These are phyloP conservation scores for Globodera rostochiensis DNA, from an alignment of 1,140 invertebrate genomes.

Conservation along the genomic window DNA sequence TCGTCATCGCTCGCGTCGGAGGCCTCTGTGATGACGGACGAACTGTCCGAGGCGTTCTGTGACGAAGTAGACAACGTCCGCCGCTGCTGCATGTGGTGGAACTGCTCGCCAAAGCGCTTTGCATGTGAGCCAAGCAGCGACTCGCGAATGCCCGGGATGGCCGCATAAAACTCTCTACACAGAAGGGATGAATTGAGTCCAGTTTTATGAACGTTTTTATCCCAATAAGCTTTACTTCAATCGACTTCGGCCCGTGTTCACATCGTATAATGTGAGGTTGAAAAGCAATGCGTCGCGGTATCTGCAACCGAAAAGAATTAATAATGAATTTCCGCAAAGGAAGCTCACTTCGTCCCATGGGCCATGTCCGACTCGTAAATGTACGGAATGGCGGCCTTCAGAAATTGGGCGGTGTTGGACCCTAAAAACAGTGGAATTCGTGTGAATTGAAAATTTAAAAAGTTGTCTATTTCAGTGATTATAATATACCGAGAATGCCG, in stretches of 20 bases:
- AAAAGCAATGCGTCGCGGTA: slow-evolving; percentile 63
- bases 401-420: slow-evolving; percentile 54
- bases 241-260: slow-evolving; percentile 59
- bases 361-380: slow-evolving; percentile 63
- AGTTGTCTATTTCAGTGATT: no score
- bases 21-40: background rate
- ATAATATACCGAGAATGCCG: slow-evolving; percentile 42
- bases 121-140: slow-evolving; percentile 61
- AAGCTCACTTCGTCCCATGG: slow-evolving; percentile 55
- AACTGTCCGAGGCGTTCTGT: slow-evolving; percentile 36
- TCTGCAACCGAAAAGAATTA: background rate
- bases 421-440: background rate
- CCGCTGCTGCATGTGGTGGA: slow-evolving; percentile 62
- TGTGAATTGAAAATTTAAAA: background rate
- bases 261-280: slow-evolving; percentile 61
- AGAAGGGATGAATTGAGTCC: no score
- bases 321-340: no score
- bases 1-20: background rate
- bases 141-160: slow-evolving; percentile 62
- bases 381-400: slow-evolving; percentile 55
- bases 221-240: background rate
- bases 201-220: no score
- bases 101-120: slow-evolving; percentile 62
- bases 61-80: slow-evolving; percentile 41
- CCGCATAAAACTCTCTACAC: slow-evolving; percentile 63